phyloP scores from a whole-genome alignment of 2,797 vertebrate genomes.

The Eospalax fontanierii region DNA sequence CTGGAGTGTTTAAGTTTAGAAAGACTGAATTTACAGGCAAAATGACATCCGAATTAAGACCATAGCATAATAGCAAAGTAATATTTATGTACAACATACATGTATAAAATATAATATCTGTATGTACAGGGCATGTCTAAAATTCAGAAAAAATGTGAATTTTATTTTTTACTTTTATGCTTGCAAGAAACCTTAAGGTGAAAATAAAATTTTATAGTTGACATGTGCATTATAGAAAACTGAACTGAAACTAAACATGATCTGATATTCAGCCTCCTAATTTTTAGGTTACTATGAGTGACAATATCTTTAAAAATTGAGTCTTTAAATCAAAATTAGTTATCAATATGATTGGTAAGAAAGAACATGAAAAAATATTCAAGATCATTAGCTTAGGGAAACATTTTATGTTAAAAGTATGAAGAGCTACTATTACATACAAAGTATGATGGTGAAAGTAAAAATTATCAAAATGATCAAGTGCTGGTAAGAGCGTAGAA shows the following conservation, averaged over 20 bases:
- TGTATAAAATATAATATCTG: neutral
- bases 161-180: conserved; percentile 22
- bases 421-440: neutral
- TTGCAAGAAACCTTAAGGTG: neutral
- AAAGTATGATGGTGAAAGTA: neutral
- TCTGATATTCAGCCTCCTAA: neutral
- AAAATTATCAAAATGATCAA: neutral
- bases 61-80: conserved; percentile 27
- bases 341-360: conserved; percentile 41
- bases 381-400: conserved; percentile 44
- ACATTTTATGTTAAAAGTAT: neutral
- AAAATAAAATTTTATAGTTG: neutral
- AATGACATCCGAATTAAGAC: conserved; percentile 8
- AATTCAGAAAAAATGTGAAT: conserved; percentile 23
- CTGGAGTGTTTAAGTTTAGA: conserved; percentile 4
- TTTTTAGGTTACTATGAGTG: conserved; percentile 1
- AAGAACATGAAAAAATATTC: neutral
- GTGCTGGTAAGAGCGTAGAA: neutral
- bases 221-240: neutral
- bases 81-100: neutral
- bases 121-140: neutral
- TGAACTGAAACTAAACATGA: neutral
- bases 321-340: neutral
- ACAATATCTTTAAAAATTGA: neutral
- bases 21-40: conserved; percentile 35